Evolutionary conservation across 2,888 invertebrate genomes (phyloP).

Genomic region (Atherix ibis): DNA sequence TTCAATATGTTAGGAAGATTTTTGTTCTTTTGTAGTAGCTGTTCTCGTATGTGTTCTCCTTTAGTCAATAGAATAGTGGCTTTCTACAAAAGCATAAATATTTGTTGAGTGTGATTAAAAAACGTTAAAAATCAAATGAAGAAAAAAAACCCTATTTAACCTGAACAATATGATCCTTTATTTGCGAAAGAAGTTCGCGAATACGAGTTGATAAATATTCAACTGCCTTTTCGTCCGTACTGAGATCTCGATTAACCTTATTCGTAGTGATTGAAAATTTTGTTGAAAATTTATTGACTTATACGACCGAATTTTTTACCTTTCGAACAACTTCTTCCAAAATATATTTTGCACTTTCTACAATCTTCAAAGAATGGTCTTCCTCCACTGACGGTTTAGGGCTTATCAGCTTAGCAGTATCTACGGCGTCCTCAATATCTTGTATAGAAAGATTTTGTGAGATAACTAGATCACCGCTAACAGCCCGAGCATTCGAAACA

Average conservation of each 20-base stretch:
- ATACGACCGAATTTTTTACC: slow-evolving; percentile 11
- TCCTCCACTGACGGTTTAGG: not conserved
- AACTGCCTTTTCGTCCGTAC: not conserved
- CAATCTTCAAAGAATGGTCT: slow-evolving; percentile 1
- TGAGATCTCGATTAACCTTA: too few relatives aligned
- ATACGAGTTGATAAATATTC: not conserved
- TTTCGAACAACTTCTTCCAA: slow-evolving; percentile 21
- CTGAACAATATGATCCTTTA: too few relatives aligned
- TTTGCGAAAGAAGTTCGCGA: not conserved
- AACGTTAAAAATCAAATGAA: too few relatives aligned
- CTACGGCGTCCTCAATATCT: slow-evolving; percentile 23
- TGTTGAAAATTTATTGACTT: not conserved
- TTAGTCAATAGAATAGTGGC: too few relatives aligned
- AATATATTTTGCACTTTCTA: slow-evolving; percentile 26
- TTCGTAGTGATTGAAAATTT: not conserved
- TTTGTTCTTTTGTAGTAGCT: too few relatives aligned
- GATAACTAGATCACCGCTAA: too few relatives aligned
- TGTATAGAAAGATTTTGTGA: slow-evolving; percentile 9
- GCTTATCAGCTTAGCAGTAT: slow-evolving; percentile 21
- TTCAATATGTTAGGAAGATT: too few relatives aligned
- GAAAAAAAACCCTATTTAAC: too few relatives aligned
- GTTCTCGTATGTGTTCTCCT: too few relatives aligned
- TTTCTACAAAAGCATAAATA: too few relatives aligned
- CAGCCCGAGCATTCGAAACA: too few relatives aligned
- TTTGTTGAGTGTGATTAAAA: too few relatives aligned